Conservation (phyloP, 2,113 vertebrate species). For the Xenus cinereus region DNA sequence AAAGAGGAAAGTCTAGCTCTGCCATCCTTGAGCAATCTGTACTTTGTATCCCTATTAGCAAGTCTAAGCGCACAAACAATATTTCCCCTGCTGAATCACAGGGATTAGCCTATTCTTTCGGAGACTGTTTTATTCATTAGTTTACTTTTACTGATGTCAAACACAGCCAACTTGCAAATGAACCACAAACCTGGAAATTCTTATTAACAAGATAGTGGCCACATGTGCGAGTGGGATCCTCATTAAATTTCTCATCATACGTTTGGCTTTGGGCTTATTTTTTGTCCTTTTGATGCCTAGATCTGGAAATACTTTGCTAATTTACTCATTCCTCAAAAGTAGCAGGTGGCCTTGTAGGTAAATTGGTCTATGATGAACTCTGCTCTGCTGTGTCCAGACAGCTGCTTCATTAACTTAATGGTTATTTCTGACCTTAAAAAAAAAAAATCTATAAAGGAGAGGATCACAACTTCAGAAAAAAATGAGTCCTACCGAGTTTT, state of each 20-base stretch:
- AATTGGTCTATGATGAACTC: not conserved
- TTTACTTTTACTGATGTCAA: slow-evolving; percentile 47
- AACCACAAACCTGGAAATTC: slow-evolving; percentile 41
- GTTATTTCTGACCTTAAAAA: not conserved
- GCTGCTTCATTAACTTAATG: not conserved
- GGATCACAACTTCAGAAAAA: not conserved
- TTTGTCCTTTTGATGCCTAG: not conserved
- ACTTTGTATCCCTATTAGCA: slow-evolving; percentile 53
- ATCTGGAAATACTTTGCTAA: not conserved
- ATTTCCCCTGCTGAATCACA: slow-evolving; percentile 32
- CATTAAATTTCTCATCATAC: not conserved
- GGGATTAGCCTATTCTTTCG: slow-evolving; percentile 71
- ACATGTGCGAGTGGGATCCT: not conserved
- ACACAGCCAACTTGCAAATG: slow-evolving; percentile 56
- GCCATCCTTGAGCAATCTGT: slow-evolving; percentile 12
- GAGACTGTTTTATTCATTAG: slow-evolving; percentile 41
- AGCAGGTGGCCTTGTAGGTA: fast-evolving
- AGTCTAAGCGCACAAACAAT: slow-evolving; percentile 38
- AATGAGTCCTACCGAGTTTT: not conserved
- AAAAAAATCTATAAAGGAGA: not conserved
- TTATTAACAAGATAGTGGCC: not conserved
- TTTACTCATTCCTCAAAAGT: not conserved
- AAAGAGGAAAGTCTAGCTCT: slow-evolving; percentile 16
- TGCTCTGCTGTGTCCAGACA: not conserved
- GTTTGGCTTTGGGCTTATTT: not conserved